Evolutionary conservation across 2,888 invertebrate species (phyloP).

Genomic region (Melikaiella ostensackeni): DNA sequence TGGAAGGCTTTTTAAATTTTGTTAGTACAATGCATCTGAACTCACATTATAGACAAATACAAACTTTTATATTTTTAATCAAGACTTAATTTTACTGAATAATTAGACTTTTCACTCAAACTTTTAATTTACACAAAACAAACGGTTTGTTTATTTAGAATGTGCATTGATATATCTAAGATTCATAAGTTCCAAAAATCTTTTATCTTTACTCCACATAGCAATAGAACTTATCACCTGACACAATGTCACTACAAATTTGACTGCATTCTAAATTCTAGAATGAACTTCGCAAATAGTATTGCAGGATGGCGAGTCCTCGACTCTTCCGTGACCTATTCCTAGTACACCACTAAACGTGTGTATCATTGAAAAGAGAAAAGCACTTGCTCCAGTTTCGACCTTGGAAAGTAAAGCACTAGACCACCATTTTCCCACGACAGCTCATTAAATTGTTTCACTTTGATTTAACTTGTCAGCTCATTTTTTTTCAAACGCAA

Average conservation of each 20-base stretch:
- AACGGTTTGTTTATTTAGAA: neutral
- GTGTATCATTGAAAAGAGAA: constrained; percentile 38
- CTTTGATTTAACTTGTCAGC: neutral
- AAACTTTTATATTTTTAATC: neutral
- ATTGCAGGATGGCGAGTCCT: too few species aligned
- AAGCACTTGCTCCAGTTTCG: constrained; percentile 4
- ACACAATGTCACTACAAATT: neutral
- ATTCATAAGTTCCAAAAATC: neutral
- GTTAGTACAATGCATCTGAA: neutral
- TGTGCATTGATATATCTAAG: neutral
- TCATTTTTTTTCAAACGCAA: neutral
- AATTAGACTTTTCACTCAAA: neutral
- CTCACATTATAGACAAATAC: neutral
- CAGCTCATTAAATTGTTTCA: neutral
- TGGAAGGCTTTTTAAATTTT: constrained; percentile 79
- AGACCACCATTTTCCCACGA: neutral
- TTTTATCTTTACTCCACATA: neutral
- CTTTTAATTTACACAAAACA: neutral
- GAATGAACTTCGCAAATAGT: neutral
- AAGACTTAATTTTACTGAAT: neutral
- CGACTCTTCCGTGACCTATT: constrained; percentile 30
- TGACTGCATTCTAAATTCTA: neutral
- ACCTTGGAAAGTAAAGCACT: constrained; percentile 20
- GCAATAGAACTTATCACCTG: neutral
- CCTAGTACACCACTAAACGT: constrained; percentile 38